These are phyloP conservation scores for Terebella lapidaria DNA, from an alignment of 2,888 invertebrate genomes.

Conservation along the genomic window DNA sequence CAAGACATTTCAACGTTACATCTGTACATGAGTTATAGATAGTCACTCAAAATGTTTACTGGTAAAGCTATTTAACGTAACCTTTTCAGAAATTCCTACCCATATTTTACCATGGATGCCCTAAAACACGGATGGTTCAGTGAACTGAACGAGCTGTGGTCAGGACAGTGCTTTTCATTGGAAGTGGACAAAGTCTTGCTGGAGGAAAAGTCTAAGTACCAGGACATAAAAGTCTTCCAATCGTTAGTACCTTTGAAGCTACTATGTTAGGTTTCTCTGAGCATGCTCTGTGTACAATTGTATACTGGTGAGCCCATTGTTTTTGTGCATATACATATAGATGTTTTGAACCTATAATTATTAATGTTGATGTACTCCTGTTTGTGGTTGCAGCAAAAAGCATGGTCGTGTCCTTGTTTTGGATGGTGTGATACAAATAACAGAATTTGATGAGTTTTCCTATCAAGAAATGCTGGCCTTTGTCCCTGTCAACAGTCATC, in stretches of 20 bases:
- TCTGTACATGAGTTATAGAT: too few relatives aligned
- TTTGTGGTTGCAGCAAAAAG: slow-evolving; percentile 25
- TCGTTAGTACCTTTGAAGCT: slow-evolving; percentile 44
- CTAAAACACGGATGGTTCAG: slow-evolving; percentile 78
- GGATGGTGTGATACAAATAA: slow-evolving; percentile 95
- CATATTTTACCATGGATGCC: too few relatives aligned
- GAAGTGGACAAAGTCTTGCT: slow-evolving; percentile 44
- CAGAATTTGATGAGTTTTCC: slow-evolving; percentile 90
- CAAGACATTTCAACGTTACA: too few relatives aligned
- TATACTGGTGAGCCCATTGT: neutral
- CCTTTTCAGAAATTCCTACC: too few relatives aligned
- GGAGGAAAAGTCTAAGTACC: slow-evolving; percentile 45
- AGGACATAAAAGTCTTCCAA: slow-evolving; percentile 47
- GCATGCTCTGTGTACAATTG: too few relatives aligned
- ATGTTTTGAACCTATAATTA: too few relatives aligned
- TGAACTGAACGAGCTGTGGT: slow-evolving; percentile 69
- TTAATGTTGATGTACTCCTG: too few relatives aligned
- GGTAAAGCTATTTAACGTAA: too few relatives aligned
- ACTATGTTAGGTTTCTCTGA: too few relatives aligned
- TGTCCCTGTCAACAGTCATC: slow-evolving; percentile 84
- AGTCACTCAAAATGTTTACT: too few relatives aligned
- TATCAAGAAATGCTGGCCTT: slow-evolving; percentile 99
- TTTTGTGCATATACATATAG: too few relatives aligned
- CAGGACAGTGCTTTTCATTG: slow-evolving; percentile 44
- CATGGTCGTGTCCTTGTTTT: slow-evolving; percentile 83